These are phyloP conservation scores for Sepiola atlantica DNA, from an alignment of 2,888 invertebrate species.

Conservation along the genomic window DNA sequence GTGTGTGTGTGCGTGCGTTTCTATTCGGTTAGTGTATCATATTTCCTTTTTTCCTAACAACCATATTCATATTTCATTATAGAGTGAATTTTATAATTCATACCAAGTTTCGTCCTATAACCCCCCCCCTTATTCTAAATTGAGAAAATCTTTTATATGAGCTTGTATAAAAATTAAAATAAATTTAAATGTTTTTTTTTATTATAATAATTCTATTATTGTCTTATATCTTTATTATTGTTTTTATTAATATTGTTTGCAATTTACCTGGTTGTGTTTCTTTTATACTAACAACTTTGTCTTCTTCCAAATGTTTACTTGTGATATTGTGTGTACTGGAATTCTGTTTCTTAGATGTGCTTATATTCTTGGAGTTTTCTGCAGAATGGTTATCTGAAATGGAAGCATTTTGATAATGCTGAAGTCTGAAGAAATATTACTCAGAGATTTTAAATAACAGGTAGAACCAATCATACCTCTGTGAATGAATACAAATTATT, in stretches of 20 bases:
- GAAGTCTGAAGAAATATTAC: background rate
- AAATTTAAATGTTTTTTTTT: background rate
- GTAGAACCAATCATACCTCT: too few species aligned
- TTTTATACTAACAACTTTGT: background rate
- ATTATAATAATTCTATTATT: background rate
- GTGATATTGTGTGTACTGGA: background rate
- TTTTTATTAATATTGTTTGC: background rate
- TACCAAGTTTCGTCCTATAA: too few species aligned
- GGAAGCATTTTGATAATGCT: background rate
- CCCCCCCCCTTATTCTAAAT: background rate
- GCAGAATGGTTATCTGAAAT: background rate
- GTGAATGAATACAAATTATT: background rate
- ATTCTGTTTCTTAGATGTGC: background rate
- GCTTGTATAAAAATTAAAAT: background rate
- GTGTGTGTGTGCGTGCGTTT: too few species aligned
- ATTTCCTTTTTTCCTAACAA: too few species aligned
- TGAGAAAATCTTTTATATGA: background rate
- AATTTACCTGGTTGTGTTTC: conserved; percentile 14
- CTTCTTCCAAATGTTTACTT: background rate
- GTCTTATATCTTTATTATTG: background rate
- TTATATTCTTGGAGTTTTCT: background rate
- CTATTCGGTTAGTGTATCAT: too few species aligned
- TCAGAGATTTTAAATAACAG: too few species aligned
- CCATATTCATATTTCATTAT: too few species aligned
- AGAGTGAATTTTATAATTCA: too few species aligned